Base-by-base conservation (phyloP, 1,140 invertebrate genomes). In the Zaprionus africanus region DNA sequence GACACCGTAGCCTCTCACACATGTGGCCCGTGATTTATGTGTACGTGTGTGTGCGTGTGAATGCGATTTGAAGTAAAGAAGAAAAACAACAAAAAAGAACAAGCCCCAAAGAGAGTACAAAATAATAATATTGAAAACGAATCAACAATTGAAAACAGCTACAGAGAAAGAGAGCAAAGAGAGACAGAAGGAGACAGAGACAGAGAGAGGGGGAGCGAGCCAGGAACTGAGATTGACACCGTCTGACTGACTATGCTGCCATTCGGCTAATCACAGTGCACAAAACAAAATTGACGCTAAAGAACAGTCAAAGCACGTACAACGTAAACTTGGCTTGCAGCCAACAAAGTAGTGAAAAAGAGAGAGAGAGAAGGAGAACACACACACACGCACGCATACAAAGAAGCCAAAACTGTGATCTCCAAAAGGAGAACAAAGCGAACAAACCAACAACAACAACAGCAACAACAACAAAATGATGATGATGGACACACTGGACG, bases 401-500 rank as follows among this genome's bases (percentile, higher is more conserved):
- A 43, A 43, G n/a, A 46, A 46, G n/a, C 41, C 43, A 38, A 59
- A 68, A 75, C 72, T 78, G 72, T 78, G 76, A 78, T 75, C 63
- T 56, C 63, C 22, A 76, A 54, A 61, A 12, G 22, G 15, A 59
- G n/a, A 60, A 34, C 60, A 70, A 54, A 57, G 53, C 17, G 15
- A 41, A 49, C 31, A 60, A 28, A 59, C n/a, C 38, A 36, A 63
- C 31, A 34, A 17, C 41, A 43, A 17, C n/a, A 43, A 17, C 41
- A 41, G 62, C 73, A 41, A n/a, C 15, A 43, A 9, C 41, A 46
- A 65, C 73, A 86, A 81, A 76, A 92, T 92, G 91, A 92, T 92
- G 91, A 92, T 92, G 91, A 92, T 92, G 91, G 91, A 92, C 82
- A 91, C 90, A 73, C 78, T 90, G 79, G 85, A 90, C 56, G 77